Base-by-base conservation (phyloP, 2,888 invertebrate species). In the Mesoligia furuncula region DNA sequence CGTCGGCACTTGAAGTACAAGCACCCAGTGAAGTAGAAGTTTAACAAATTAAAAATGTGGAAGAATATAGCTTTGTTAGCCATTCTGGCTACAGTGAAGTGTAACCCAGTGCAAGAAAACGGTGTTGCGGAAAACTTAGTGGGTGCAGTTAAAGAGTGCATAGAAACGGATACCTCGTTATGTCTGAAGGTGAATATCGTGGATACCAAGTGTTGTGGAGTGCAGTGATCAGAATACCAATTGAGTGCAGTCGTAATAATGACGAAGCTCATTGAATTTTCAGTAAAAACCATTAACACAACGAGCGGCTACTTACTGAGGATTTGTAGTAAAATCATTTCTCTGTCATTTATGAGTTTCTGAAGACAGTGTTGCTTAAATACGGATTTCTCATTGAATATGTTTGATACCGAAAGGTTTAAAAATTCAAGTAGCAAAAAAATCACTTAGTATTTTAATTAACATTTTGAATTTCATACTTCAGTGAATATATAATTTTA, bases 151-250 rank as follows among this genome's bases (percentile, higher is more conserved):
- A 93, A 95, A n/a, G 97, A 97, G 89, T 98, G 98, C 89, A 96
- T 97, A 68, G 96, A 97, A 81, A 97, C 95, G 89, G 97, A 97
- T 90, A 95, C 97, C 45, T 94, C 97, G 42, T 92, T 97, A 91
- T 98, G 98, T 92, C 92, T 98, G 76, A 98, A 98, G 97, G 98
- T 98, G 96, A 96, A 92, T 93, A 92, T 91, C 89, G 91, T 93
- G 93, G 89, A 88, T 78, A 75, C 72, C 68, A 75, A 89, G 90
- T 90, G 90, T 84, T 87, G 82, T 87, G 88, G 87, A 87, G 91
- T 90, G 90, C 89, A 91, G 91, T 91, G 91, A 90, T 85, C 90
- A 93, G 92, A 89, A 90, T 92, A 91, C 90, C 77, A 87, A 80
- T 78, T 67, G 66, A 72, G 79, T 82, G 77, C 64, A 70, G 64